Evolutionary conservation across 2,113 vertebrate species (phyloP), one percentile per base, ranked within the genome.

Genomic region (Triplophysa dalaica): DNA sequence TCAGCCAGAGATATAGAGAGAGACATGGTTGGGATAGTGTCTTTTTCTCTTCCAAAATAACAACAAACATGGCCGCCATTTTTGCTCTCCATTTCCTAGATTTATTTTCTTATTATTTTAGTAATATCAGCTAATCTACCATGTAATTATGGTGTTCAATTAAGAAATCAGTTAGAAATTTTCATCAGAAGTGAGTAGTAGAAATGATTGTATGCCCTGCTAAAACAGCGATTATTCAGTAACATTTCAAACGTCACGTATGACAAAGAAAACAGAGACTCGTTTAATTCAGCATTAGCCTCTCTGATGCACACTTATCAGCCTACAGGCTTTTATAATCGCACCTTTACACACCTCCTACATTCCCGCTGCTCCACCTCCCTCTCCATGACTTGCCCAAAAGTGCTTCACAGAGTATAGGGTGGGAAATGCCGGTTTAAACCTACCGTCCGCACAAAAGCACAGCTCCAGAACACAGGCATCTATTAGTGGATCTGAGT

Each of bases 301-400:
- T 80, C 54, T 58, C 75, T 81, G 84, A 74, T 83, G 79, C 48
- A 33, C 61, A 77, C 83, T 81, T 50, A 78, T 78, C 82, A 65
- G 83, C 90, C 89, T 86, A 77, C 77, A 81, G 89, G 89, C 87
- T 79, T 78, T 84, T 77, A 62, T 80, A 82, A 81, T 87, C 80
- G 75, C 79, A 83, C 76, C 73, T 83, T 77, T 73, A 70, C 84
- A 85, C 85, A 85, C 87, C 88, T 87, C 79, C 85, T 86, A 70
- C 87, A 91, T 89, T 88, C 86, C 88, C 84, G 69, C 79, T 81
- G 87, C 90, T 88, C 70, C 81, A 89, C 62, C 63, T 75, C 81
- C 82, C 81, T 78, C 88, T 86, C 89, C 88, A 83, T 85, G 87
- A 88, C 82, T 9, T 81, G 80, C 74, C 81, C 81, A 86, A 89